Evolutionary conservation across 2,113 vertebrate species (phyloP).

Genomic region (Canis aureus): DNA sequence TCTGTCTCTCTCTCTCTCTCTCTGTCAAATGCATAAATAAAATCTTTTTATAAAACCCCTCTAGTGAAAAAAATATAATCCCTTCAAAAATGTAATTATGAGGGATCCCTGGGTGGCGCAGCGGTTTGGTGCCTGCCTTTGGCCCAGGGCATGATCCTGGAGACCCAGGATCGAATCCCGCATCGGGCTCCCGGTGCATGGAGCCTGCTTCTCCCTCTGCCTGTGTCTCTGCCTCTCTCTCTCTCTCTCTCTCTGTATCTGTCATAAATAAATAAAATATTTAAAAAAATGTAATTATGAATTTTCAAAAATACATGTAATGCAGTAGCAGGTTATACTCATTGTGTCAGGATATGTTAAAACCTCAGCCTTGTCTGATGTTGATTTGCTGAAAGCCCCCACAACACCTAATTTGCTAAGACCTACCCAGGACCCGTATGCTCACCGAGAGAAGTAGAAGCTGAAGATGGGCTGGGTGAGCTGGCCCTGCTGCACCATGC

Average conservation of each 20-base stretch:
- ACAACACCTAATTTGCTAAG: background rate
- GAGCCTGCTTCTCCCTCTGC: no score
- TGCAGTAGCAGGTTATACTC: background rate
- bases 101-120: no score
- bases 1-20: background rate
- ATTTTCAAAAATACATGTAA: background rate
- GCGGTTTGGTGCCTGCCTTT: no score
- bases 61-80: background rate
- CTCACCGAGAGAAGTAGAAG: constrained; percentile 85
- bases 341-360: background rate
- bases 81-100: background rate
- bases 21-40: background rate
- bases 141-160: no score
- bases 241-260: background rate
- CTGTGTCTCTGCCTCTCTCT: no score
- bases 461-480: constrained; percentile 85
- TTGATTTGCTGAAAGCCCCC: background rate
- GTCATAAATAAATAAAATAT: background rate
- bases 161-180: no score
- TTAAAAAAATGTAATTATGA: background rate
- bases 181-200: no score
- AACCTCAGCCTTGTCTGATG: background rate
- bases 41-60: background rate
- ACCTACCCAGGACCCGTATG: accelerated
- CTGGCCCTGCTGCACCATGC: constrained; percentile 84